Evolutionary conservation across 2,797 vertebrate genomes (phyloP), one percentile per base, ranked within the genome.

Genomic region (Dermochelys coriacea): DNA sequence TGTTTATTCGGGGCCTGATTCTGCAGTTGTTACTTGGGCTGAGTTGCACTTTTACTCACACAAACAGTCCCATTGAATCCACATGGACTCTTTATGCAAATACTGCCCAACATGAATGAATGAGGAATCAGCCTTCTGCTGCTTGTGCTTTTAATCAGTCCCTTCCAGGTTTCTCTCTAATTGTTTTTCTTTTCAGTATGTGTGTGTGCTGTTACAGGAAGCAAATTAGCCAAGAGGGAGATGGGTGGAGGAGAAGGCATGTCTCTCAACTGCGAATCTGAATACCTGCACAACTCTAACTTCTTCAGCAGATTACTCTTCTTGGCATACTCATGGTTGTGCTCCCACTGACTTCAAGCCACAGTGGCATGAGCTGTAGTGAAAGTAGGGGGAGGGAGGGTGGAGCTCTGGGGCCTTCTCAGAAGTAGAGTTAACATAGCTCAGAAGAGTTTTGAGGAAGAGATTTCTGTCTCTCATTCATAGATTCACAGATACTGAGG

Each of bases 101-200:
- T 85, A 88, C 81, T 94, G 94, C 93, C 86, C 94, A 90, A 83
- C 79, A 3, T 84, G 94, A 95, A 93, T 86, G 78, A 2, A 5
- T 95, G 94, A 94, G 91, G 86, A 92, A 87, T 96, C 87, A 96
- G 97, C 94, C 93, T 95, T 97, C 96, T 96, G 96, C 94, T 94
- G 96, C 95, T 97, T 95, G 93, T 97, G 93, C 96, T 96, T 94
- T 94, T 94, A 96, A 77, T 77, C 41, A 31, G 68, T 92, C 91
- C 94, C 95, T 97, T 96, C 97, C 96, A 94, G 95, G 94, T 97
- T 97, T 96, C 96, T 96, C 96, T 97, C 89, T 96, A 75, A 96
- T 96, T 97, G 95, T 97, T 97, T 97, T 94, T 87, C 95, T 96
- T 97, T 97, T 97, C 94, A 96, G 95, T 94, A 61, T 91, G 93